phyloP scores from a whole-genome alignment of 2,797 vertebrate species.

The Phalanger gymnotis region DNA sequence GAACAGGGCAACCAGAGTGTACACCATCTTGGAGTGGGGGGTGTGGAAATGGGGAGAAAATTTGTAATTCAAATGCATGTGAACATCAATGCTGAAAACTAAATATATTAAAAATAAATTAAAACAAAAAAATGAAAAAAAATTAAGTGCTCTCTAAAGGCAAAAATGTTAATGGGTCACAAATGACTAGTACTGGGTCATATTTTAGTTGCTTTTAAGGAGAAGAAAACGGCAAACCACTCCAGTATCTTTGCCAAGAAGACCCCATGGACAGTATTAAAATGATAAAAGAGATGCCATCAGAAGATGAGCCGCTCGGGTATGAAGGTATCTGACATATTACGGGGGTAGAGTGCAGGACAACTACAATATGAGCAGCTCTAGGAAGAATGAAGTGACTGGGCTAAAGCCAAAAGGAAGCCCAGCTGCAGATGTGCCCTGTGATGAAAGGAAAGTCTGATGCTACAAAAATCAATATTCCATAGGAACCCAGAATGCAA shows the following conservation, averaged over 20 bases:
- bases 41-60: too few relatives aligned
- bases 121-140: too few relatives aligned
- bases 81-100: too few relatives aligned
- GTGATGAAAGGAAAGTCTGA: neutral
- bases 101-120: too few relatives aligned
- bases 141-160: neutral
- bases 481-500: neutral
- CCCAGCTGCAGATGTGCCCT: neutral
- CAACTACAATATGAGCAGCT: neutral
- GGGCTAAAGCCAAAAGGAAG: neutral
- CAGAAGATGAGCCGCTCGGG: neutral
- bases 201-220: neutral
- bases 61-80: too few relatives aligned
- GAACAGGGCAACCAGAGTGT: too few relatives aligned
- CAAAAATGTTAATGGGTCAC: neutral
- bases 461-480: neutral
- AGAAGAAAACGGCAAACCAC: neutral
- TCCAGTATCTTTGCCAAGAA: neutral
- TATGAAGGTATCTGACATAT: too few relatives aligned
- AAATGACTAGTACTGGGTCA: neutral
- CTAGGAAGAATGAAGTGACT: neutral
- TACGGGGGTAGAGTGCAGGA: neutral
- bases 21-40: too few relatives aligned
- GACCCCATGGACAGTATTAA: neutral
- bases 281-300: neutral